Percentiles rank a stretch among this genome's conserved stretches.
Conservation (phyloP, 2,797 vertebrate species). For the Anguilla marmorata region DNA sequence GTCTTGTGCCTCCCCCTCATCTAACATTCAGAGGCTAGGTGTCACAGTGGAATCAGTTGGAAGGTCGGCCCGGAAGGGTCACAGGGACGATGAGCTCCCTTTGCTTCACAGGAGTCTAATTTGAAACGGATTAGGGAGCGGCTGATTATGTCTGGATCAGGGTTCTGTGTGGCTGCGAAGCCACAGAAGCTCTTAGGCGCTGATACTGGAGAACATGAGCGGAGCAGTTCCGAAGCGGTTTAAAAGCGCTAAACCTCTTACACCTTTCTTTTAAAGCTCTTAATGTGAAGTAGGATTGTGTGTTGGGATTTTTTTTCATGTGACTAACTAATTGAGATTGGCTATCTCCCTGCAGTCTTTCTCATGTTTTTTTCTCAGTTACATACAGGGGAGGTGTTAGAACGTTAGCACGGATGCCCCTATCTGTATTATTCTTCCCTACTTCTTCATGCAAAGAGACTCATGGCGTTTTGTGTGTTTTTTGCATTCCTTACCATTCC, state of each 20-base stretch:
- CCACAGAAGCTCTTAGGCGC: constrained; percentile 34
- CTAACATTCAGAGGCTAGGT: constrained; percentile 24
- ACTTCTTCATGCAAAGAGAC: neutral
- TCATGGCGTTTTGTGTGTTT: neutral
- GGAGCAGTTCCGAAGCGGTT: constrained; percentile 41
- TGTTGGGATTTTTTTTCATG: constrained; percentile 22
- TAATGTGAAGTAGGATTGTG: constrained; percentile 38
- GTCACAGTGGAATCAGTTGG: constrained; percentile 15
- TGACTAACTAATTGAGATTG: constrained; percentile 29
- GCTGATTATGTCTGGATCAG: constrained; percentile 44
- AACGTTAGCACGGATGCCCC: neutral
- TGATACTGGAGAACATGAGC: constrained; percentile 42
- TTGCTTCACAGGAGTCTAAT: constrained; percentile 44
- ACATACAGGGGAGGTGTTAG: neutral
- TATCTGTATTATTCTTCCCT: too few relatives aligned
- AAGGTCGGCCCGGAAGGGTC: constrained; percentile 35
- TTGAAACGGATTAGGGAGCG: constrained; percentile 45
- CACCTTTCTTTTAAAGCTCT: constrained; percentile 48
- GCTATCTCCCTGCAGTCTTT: constrained; percentile 21
- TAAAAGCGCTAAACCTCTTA: constrained; percentile 47
- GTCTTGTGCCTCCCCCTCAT: constrained; percentile 3
- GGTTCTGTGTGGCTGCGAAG: constrained; percentile 38
- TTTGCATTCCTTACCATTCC: neutral
- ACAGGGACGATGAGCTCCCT: constrained; percentile 35
- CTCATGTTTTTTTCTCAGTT: constrained; percentile 16